Evolutionary conservation across 1,140 invertebrate species (phyloP).

Genomic region (Drosophila bifasciata): DNA sequence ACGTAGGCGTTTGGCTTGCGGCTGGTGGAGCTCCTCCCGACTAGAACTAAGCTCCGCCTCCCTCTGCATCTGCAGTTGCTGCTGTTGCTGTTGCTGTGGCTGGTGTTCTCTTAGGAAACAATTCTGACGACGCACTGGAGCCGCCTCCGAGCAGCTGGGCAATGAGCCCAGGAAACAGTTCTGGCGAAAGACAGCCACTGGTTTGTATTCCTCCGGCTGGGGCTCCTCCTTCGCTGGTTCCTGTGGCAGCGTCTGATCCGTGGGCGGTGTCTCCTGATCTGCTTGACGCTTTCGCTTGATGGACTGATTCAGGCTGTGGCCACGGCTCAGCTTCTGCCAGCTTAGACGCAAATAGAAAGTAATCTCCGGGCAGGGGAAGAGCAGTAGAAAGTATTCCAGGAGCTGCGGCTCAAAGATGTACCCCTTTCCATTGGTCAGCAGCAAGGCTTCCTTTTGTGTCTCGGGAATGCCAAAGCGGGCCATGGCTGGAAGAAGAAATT

Average conservation of each 20-base stretch:
- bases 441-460: constrained; percentile 41
- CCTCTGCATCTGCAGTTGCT: background rate
- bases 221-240: constrained; percentile 3
- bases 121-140: constrained; percentile 45
- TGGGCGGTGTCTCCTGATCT: constrained; percentile 1
- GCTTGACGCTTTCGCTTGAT: constrained; percentile 28
- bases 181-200: constrained; percentile 69
- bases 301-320: background rate
- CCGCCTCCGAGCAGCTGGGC: constrained; percentile 28
- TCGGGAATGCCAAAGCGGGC: constrained; percentile 55
- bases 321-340: constrained; percentile 54
- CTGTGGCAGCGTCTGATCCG: background rate
- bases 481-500: constrained; percentile 33
- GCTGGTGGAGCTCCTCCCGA: background rate
- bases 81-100: constrained; percentile 5
- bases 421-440: constrained; percentile 66
- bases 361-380: constrained; percentile 70
- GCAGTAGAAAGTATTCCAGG: constrained; percentile 71
- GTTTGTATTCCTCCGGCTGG: constrained; percentile 41
- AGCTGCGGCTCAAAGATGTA: constrained; percentile 67
- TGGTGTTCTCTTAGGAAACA: constrained; percentile 23
- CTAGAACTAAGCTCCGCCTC: background rate
- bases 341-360: constrained; percentile 68
- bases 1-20: constrained; percentile 44
- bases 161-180: constrained; percentile 72